Evolutionary conservation across 2,797 vertebrate genomes (phyloP), one percentile per base, ranked within the genome.

Genomic region (Notoglanidium macrostoma): DNA sequence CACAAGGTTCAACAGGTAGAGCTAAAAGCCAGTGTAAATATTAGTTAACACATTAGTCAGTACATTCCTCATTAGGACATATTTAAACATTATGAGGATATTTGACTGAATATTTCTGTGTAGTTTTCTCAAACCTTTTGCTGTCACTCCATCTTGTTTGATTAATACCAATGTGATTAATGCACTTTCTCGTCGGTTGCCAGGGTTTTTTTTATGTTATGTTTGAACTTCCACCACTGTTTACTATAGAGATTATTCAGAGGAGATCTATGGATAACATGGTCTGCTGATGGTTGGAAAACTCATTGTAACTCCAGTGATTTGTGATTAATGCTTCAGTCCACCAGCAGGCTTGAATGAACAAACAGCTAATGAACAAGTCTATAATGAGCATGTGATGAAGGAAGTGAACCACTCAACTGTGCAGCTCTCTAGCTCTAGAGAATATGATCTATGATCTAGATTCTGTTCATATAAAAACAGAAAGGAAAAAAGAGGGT

Each of bases 131-230:
- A 67, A 67, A 21, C 26, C 15, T 90, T 92, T 90, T 29, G 74
- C 77, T 90, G 86, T 77, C 77, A 70, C 54, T 59, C 86, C 26
- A 67, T 82, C 80, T 67, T 85, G 88, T 90, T 92, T 93, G 89
- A 82, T 82, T 59, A 44, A 35, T 40, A 32, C 5, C 32, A 57
- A 2, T 3, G 1, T 49, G 59, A 49, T 65, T 46, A 11, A 81
- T n/a, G 17, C 3, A n/a, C 32, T 67, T 79, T 82, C 49, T 49
- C 26, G 26, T 79, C 57, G 15, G n/a, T 54, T 14, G 9, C 78
- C 46, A n/a, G 46, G 12, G 23, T 29, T 21, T 29, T 14, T 79
- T 76, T 49, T 49, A 7, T 49, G 6, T 49, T 49, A 19, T 81
- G 55, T 76, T 88, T 80, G 77, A 85, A 80, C 46, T 65, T 81